Base-by-base conservation (phyloP, 2,888 invertebrate species). In the Tenthredo notha region DNA sequence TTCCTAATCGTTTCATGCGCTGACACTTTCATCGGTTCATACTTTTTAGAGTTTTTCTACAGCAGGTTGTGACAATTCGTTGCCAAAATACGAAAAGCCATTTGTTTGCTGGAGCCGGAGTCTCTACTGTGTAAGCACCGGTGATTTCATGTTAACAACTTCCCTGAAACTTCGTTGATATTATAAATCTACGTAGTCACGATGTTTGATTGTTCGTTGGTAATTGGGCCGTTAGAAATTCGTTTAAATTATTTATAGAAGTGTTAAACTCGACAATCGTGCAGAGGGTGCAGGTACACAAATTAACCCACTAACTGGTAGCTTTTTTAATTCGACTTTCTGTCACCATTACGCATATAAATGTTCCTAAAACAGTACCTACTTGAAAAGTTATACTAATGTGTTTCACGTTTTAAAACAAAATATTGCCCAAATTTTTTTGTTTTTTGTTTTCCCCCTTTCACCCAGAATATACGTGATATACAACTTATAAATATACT, bases 231-330 rank as follows among this genome's bases (percentile, higher is more conserved):
- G 80, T 58, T 40, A 40, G 58, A 61, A 80, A 37, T 80, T 21
- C 58, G 29, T 80, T 58, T 40, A 29, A 61, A 80, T 61, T 80
- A 80, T 80, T 80, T 40, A 58, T 37, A 80, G 61, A 61, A 80
- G 61, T 80, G 37, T 58, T 80, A 15, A 80, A 40, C 40, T 61
- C 58, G 37, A 80, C 61, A 80, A 80, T 37, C 21, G 15, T 40
- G 80, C 37, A 43, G 72, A 43, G 72, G 40, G 61, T 61, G 50
- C 21, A 58, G 40, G 37, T 80, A n/a, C 12, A 40, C 80, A 80
- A 80, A 80, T 80, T 80, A 80, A 58, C 80, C 12, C 80, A 80
- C 80, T 61, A 80, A 80, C 58, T 80, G 80, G 40, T 61, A 80
- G 58, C 80, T 80, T 80, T 61, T 80, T 61, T 40, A 80, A 80